Evolutionary conservation across 2,797 vertebrate species (phyloP).

Genomic region (Rhabdophis nuchalis): DNA sequence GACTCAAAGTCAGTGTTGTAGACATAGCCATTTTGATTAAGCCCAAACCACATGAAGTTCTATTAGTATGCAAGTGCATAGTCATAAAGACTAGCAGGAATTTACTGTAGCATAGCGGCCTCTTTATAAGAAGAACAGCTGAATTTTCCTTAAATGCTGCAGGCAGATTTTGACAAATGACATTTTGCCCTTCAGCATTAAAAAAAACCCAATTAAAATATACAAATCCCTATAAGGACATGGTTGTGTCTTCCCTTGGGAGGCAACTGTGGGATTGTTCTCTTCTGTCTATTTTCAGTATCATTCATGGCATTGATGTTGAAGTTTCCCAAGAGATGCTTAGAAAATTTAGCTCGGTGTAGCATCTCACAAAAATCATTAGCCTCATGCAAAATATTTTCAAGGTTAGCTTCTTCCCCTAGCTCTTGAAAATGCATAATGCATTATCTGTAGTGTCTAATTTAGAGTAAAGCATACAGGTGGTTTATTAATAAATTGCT

Average conservation of each 20-base stretch:
- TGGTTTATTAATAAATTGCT: conserved; percentile 32
- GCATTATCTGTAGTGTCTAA: background rate
- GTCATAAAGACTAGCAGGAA: background rate
- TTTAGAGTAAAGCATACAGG: conserved; percentile 8
- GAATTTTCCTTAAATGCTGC: background rate
- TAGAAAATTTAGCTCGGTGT: background rate
- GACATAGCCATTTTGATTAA: background rate
- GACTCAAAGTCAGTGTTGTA: background rate
- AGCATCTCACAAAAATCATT: background rate
- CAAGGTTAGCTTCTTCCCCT: background rate
- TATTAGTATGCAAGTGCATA: background rate
- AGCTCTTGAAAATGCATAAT: background rate
- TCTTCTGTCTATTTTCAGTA: conserved; percentile 20
- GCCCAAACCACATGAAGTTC: background rate
- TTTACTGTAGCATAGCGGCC: background rate
- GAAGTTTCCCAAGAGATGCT: background rate
- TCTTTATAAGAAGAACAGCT: background rate
- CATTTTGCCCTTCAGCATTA: background rate
- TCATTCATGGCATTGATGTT: background rate
- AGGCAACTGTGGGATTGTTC: background rate
- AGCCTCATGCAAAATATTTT: background rate
- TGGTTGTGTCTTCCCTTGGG: background rate
- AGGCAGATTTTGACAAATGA: background rate
- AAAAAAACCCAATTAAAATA: background rate
- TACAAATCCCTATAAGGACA: conserved; percentile 24